phyloP scores from a whole-genome alignment of 2,888 invertebrate species.

The Thymelicus sylvestris region DNA sequence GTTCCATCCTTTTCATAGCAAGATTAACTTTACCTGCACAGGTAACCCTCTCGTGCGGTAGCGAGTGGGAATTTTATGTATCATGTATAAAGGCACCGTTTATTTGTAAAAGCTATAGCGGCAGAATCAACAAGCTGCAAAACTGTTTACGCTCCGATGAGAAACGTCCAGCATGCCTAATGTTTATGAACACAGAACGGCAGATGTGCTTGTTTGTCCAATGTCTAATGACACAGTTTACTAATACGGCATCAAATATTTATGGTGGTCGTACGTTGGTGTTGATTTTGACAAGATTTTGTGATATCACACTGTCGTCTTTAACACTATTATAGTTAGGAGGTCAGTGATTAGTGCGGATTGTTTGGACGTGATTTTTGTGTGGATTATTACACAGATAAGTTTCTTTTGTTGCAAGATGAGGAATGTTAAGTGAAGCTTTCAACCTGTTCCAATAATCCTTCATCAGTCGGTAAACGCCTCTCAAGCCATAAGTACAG shows the following conservation, averaged over 20 bases:
- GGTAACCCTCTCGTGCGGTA: no score
- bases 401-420: no score
- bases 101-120: background rate
- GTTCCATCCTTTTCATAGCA: no score
- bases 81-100: background rate
- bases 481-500: constrained; percentile 54
- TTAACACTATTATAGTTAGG: no score
- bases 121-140: background rate
- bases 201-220: constrained; percentile 8
- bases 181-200: constrained; percentile 1
- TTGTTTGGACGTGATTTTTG: no score
- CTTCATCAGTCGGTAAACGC: constrained; percentile 42
- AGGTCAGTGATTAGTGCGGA: no score
- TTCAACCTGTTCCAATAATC: constrained; percentile 54
- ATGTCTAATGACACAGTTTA: constrained; percentile 5
- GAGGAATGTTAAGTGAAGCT: background rate
- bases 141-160: constrained; percentile 6
- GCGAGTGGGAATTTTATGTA: no score
- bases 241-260: background rate
- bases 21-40: no score
- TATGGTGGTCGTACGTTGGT: background rate
- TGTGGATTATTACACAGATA: no score
- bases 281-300: background rate
- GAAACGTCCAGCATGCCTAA: background rate
- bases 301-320: background rate